Base-by-base conservation (phyloP, 2,797 vertebrate species). In the Gallinago nigripennis region DNA sequence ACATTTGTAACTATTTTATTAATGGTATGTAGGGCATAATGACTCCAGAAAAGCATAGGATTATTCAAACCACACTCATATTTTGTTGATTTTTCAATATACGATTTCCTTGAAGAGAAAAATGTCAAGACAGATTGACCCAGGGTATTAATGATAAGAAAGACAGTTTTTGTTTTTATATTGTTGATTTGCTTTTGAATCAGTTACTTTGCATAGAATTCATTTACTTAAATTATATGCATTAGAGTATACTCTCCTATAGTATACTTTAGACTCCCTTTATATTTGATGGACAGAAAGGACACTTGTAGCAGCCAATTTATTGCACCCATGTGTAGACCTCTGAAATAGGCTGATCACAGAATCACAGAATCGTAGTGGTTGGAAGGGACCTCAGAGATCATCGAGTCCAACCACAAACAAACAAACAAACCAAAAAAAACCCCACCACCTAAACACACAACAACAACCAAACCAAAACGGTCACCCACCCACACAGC, bases 1-100 rank as follows among this genome's bases (percentile, higher is more conserved):
- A 76, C 73, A 94, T 88, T 95, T 92, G 66, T 94, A 90, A 86
- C 77, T 94, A 76, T 92, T 95, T 94, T 84, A 77, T 91, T 88
- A 86, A 53, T 2, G 1, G 31, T 73, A 66, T 82, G 43, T 86
- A 80, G 70, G 66, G 73, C 43, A 91, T 91, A 95, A 77, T 80
- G 1, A 86, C 41, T 90, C 33, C 37, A 92, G 46, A 88, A 94
- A 91, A 21, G 30, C 50, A 83, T 41, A 27, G 25, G 17, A 58
- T 88, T 93, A 81, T 88, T 91, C 92, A 92, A 96, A 91, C 12
- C 10, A 79, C 48, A 8, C 16, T 79, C 25, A 4, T 37, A 57
- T 73, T 88, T 92, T 78, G 41, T 69, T 91, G 46, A 39, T 89
- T 89, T 91, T 82, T 83, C 24, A 88, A 48, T 79, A 79, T 14